Base-by-base conservation (phyloP, 2,888 invertebrate species). In the Byasa hedistus region DNA sequence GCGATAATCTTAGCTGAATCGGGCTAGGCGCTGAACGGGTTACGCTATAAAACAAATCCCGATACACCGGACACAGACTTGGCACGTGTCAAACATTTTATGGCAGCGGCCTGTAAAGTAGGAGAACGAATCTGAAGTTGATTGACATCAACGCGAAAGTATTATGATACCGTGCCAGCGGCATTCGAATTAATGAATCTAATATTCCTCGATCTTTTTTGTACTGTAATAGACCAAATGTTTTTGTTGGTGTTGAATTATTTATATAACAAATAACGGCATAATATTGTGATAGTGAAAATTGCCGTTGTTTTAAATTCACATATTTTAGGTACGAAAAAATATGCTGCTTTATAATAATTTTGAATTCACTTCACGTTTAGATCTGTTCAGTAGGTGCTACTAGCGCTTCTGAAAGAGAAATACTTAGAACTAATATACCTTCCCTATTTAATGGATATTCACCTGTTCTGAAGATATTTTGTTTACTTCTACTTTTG, bases 361-460 rank as follows among this genome's bases (percentile, higher is more conserved):
- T 88, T 80, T 80, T 82, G 81, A 78, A 89, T 82, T 75, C 86
- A 75, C 70, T 79, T 87, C 90, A 89, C 87, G 88, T 87, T 70
- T 72, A 68, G 68, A 55, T 69, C 75, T 51, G 10, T 21, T 51
- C 21, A 0, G 51, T 51, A 3, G n/a, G 61, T 27, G 27, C 51
- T 57, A 57, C 61, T 51, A n/a, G 52, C 24, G 60, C 68, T 64
- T 69, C 69, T 69, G 74, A 73, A 73, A 79, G 75, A 80, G 75
- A 73, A 73, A 71, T 68, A 70, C 61, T 64, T 59, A 68, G 58
- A 59, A 69, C 39, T 60, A 57, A 52, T 51, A 48, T 64, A 57
- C 60, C 62, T 62, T 67, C 68, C 65, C 68, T 69, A 70, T 70
- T 69, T 61, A 72, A 68, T 66, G 66, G 66, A 69, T 64, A 68